Base-by-base conservation (phyloP, 2,888 invertebrate species). In the Sturmia bella region DNA sequence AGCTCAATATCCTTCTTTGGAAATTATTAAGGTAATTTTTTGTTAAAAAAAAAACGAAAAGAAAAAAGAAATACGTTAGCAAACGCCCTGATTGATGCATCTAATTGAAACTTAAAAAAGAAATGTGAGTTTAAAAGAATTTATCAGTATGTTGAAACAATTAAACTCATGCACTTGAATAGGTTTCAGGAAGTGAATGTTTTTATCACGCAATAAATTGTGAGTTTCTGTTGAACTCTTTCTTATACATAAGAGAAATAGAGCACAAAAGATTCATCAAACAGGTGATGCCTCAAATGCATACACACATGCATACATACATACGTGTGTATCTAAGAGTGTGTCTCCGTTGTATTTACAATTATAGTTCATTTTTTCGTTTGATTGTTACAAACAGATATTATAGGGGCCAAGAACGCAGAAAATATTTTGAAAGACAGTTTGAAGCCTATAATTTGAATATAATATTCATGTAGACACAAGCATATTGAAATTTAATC, bases 141-240 rank as follows among this genome's bases (percentile, higher is more conserved):
- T 24, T 50, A 56, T 41, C 27, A 13, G 7, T 45, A 45, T 59
- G 59, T 27, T 39, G 21, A 70, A 50, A 50, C 41, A 43, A 13
- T 32, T 32, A 15, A 15, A 72, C 37, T 24, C 41, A 73, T 24
- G 54, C 48, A 76, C 43, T 69, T 17, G n/a, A 32, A 39, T 37
- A 63, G 17, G 69, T 63, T 70, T 87, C 87, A 88, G 87, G 87
- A 88, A 88, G 85, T 88, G 88, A 88, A 88, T 88, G 87, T 85
- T 87, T 85, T 86, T 85, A 88, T 88, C 87, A 88, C 87, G 87
- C 87, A 85, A 88, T 82, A 79, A 83, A 66, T 79, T 57, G 52
- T 57, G 63, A 19, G 39, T 69, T 45, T 19, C 19, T 27, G 5
- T 24, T 48, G 48, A 43, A 52, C 12, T 41, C n/a, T 27, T 12